Conservation (phyloP, 2,113 vertebrate genomes). For the Rhea americana region DNA sequence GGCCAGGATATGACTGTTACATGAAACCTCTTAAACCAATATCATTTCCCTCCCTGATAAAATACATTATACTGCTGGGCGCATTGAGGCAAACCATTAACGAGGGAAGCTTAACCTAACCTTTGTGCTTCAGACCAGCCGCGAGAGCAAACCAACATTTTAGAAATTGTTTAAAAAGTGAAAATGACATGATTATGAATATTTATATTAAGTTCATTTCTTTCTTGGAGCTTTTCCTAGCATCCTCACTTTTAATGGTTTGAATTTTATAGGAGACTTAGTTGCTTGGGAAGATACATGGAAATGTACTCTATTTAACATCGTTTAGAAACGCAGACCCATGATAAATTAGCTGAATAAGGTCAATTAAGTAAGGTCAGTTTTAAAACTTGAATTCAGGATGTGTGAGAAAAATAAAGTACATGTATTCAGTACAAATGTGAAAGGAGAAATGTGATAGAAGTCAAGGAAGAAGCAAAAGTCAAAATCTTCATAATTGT, state of each 20-base stretch:
- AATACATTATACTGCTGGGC: constrained; percentile 88
- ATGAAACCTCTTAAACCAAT: constrained; percentile 92
- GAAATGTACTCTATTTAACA: constrained; percentile 29
- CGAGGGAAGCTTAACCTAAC: constrained; percentile 79
- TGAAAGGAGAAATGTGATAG: background rate
- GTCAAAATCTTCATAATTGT: background rate
- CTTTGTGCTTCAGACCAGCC: constrained; percentile 76
- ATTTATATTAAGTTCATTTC: constrained; percentile 74
- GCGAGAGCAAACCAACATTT: constrained; percentile 72
- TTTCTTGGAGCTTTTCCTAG: constrained; percentile 70
- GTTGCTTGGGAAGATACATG: constrained; percentile 12
- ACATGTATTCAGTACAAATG: background rate
- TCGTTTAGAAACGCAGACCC: constrained; percentile 4
- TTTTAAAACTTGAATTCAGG: constrained; percentile 12
- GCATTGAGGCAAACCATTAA: constrained; percentile 81
- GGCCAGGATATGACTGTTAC: constrained; percentile 95
- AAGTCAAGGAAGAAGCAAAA: background rate
- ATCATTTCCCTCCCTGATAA: constrained; percentile 91
- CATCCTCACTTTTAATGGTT: constrained; percentile 60
- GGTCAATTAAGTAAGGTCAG: constrained; percentile 53
- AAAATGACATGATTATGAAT: constrained; percentile 78
- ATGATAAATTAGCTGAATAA: constrained; percentile 39
- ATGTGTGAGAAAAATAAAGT: constrained; percentile 16
- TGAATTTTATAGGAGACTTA: constrained; percentile 60
- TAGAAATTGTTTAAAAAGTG: constrained; percentile 75